A percentile compares a stretch with the other conserved stretches of the same genome.
phyloP scores from a whole-genome alignment of 2,888 invertebrate species.

The Callosobruchus maculatus region DNA sequence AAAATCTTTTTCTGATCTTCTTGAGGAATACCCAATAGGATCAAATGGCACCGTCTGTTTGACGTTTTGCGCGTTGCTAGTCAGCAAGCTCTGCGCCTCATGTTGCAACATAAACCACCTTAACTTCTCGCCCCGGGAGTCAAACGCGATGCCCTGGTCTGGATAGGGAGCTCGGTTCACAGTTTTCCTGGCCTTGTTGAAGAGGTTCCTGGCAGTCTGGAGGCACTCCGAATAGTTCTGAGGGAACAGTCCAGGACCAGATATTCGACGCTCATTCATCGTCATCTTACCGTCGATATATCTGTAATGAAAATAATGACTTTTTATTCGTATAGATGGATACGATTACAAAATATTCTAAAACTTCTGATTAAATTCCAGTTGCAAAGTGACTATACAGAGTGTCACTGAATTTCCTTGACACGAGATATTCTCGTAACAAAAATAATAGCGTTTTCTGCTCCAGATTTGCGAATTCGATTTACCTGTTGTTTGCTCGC shows the following conservation, averaged over 20 bases:
- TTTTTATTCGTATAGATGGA: background rate
- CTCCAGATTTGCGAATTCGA: too few species aligned
- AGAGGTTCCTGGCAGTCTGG: conserved; percentile 73
- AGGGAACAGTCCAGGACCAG: conserved; percentile 69
- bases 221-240: conserved; percentile 73
- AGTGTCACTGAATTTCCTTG: too few species aligned
- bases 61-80: conserved; percentile 71
- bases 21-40: conserved; percentile 46
- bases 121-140: conserved; percentile 63
- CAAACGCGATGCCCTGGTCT: conserved; percentile 72
- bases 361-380: too few species aligned
- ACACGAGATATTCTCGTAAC: too few species aligned
- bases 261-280: conserved; percentile 66
- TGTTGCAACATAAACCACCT: conserved; percentile 89
- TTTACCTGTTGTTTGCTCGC: too few species aligned
- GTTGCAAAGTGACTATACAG: too few species aligned
- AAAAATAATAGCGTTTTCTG: too few species aligned
- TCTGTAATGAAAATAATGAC: background rate
- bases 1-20: conserved; percentile 11
- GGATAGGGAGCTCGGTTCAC: conserved; percentile 70
- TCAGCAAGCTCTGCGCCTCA: conserved; percentile 75
- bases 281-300: conserved; percentile 66
- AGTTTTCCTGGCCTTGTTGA: conserved; percentile 71
- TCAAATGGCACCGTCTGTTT: conserved; percentile 75
- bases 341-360: too few species aligned